phyloP scores from a whole-genome alignment of 2,797 vertebrate genomes.

The Bovichtus diacanthus region DNA sequence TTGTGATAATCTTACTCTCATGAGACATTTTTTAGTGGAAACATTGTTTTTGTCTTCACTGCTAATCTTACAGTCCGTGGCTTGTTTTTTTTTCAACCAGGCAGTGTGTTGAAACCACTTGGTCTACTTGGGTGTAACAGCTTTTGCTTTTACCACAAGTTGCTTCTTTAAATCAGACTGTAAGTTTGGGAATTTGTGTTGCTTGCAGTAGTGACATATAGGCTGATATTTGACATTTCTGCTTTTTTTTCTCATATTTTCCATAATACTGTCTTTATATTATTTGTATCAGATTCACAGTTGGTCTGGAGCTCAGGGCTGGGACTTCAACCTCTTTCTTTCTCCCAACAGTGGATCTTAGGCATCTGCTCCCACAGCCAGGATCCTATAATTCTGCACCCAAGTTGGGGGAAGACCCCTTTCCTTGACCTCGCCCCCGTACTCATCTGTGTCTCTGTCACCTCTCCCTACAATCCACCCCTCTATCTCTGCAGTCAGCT shows the following conservation, averaged over 20 bases:
- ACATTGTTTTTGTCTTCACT: slow-evolving; percentile 14
- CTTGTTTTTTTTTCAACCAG: slow-evolving; percentile 10
- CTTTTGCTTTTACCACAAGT: not conserved
- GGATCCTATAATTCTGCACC: slow-evolving; percentile 33
- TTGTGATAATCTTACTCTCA: slow-evolving; percentile 13
- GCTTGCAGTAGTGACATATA: not conserved
- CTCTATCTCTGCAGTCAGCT: slow-evolving; percentile 51
- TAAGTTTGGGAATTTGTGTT: not conserved
- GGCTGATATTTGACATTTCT: not conserved
- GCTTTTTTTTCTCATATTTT: not conserved
- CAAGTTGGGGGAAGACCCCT: slow-evolving; percentile 33
- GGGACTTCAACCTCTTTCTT: slow-evolving; percentile 11
- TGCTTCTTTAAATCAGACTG: not conserved
- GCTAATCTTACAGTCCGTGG: not conserved
- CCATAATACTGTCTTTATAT: not conserved
- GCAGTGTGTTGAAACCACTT: slow-evolving; percentile 3
- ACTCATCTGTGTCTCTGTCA: slow-evolving; percentile 36
- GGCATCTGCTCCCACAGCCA: slow-evolving; percentile 32
- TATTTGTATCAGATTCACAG: slow-evolving; percentile 4
- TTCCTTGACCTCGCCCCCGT: slow-evolving; percentile 13
- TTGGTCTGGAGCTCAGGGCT: slow-evolving; percentile 14
- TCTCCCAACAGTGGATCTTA: slow-evolving; percentile 29
- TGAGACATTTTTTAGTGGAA: slow-evolving; percentile 14
- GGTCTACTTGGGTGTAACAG: not conserved
- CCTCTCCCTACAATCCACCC: slow-evolving; percentile 24